Base-by-base conservation (phyloP, 2,113 vertebrate species). In the Pseudorasbora parva region DNA sequence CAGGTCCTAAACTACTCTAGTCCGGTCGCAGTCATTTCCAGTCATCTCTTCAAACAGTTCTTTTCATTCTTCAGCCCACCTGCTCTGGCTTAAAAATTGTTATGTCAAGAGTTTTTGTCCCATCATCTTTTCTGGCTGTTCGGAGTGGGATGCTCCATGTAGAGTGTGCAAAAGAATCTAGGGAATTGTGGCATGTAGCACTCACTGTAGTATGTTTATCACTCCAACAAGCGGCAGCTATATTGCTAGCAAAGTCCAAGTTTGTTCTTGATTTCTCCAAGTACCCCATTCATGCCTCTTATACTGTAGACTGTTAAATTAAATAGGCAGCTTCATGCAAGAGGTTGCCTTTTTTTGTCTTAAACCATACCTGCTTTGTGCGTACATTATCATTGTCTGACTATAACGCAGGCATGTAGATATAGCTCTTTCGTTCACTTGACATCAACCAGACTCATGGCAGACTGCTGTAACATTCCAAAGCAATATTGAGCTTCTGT, bases 401-500 rank as follows among this genome's bases (percentile, higher is more conserved):
- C 82, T 86, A 74, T 81, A 82, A 86, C 87, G 84, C 80, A 62
- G 89, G 88, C 88, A 85, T 4, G 87, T 89, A 88, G 71, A 0
- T 86, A 47, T 59, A 73, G 68, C 62, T 60, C 59, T 57, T 51
- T 80, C 82, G 77, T 86, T 68, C 86, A 37, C 5, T 91, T 88
- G 85, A 90, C 85, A 78, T 82, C 86, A 75, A 77, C 84, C 85
- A 59, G 81, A 78, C 82, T 82, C 83, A 57, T 71, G 78, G 74
- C 75, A 87, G 75, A 93, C 92, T 93, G 93, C 93, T 93, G 94
- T 93, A 93, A 92, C 92, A 93, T 93, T 95, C 92, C 92, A 89
- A 90, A 94, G 94, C 93, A 95, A 94, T 94, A 94, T 93, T 91
- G 51, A 91, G 88, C 88, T 92, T 91, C 88, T 86, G 80, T 91